A percentile compares a stretch with the other conserved stretches of the same genome.
These are phyloP conservation scores for Drosophila kuntzei DNA, from an alignment of 2,888 invertebrate genomes.

Conservation along the genomic window DNA sequence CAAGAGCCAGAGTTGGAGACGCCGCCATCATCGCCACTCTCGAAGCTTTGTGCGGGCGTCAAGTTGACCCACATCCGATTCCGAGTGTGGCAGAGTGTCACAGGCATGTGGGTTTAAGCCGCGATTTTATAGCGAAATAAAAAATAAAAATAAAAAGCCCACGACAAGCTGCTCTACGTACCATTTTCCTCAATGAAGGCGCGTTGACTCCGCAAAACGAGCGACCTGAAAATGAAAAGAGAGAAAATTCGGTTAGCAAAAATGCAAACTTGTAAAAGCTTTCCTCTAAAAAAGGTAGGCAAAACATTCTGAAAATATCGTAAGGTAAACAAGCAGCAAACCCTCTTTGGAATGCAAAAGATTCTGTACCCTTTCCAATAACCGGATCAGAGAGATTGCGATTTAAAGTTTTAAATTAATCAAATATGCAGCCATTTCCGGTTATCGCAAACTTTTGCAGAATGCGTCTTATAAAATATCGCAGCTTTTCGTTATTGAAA, in stretches of 20 bases:
- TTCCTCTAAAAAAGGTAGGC: neutral
- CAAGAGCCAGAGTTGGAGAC: conserved; percentile 8
- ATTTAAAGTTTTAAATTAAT: too few relatives aligned
- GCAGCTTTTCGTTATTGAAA: too few relatives aligned
- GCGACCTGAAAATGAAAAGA: conserved; percentile 79
- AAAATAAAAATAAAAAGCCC: conserved; percentile 43
- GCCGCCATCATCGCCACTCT: conserved; percentile 1
- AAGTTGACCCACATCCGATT: conserved; percentile 73
- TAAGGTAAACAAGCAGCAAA: neutral
- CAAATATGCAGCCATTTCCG: too few relatives aligned
- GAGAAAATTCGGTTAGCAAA: conserved; percentile 33
- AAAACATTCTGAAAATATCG: neutral
- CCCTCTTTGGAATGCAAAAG: too few relatives aligned
- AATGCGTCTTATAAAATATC: too few relatives aligned
- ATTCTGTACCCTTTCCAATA: neutral
- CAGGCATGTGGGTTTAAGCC: conserved; percentile 65
- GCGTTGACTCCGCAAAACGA: conserved; percentile 84
- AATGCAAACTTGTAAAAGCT: conserved; percentile 7
- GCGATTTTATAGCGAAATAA: conserved; percentile 51
- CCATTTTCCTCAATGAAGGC: conserved; percentile 85
- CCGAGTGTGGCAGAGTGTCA: conserved; percentile 36
- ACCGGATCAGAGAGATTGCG: neutral
- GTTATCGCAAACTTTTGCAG: too few relatives aligned
- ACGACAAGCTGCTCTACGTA: conserved; percentile 71
- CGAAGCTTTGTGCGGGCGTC: conserved; percentile 70